These are phyloP conservation scores for Sciurus niger DNA, from an alignment of 2,113 vertebrate genomes.

Conservation along the genomic window DNA sequence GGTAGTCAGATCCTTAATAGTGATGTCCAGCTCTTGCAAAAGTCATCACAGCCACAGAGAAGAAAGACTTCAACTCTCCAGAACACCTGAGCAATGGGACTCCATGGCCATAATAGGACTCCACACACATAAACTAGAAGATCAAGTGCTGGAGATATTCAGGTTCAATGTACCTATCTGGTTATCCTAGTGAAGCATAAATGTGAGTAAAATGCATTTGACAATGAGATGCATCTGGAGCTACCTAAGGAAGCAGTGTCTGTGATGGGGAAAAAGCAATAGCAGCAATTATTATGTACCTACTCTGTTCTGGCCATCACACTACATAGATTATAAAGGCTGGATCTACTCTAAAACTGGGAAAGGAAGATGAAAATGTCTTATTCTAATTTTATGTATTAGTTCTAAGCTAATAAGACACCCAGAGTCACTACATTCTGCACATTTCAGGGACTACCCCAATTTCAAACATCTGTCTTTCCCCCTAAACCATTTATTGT, in stretches of 20 bases:
- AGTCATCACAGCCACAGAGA: background rate
- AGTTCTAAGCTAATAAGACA: background rate
- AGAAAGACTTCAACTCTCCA: background rate
- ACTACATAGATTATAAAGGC: background rate
- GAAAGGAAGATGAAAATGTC: background rate
- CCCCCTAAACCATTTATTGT: background rate
- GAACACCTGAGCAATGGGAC: background rate
- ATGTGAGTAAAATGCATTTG: background rate
- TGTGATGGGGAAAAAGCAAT: background rate
- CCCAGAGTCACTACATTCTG: background rate
- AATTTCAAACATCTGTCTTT: background rate
- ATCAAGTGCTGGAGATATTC: background rate
- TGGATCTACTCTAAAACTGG: background rate
- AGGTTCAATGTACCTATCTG: background rate
- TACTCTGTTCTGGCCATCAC: background rate
- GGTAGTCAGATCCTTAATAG: background rate
- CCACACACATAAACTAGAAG: background rate
- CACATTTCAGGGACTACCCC: background rate
- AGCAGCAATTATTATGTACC: background rate
- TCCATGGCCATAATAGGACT: background rate
- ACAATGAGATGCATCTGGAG: conserved; percentile 1
- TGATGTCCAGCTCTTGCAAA: background rate
- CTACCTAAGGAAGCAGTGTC: background rate
- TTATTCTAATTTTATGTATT: background rate
- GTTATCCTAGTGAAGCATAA: background rate